Evolutionary conservation across 64 coral and sea anemone species (phyloP).

Genomic region (Porites lutea): DNA sequence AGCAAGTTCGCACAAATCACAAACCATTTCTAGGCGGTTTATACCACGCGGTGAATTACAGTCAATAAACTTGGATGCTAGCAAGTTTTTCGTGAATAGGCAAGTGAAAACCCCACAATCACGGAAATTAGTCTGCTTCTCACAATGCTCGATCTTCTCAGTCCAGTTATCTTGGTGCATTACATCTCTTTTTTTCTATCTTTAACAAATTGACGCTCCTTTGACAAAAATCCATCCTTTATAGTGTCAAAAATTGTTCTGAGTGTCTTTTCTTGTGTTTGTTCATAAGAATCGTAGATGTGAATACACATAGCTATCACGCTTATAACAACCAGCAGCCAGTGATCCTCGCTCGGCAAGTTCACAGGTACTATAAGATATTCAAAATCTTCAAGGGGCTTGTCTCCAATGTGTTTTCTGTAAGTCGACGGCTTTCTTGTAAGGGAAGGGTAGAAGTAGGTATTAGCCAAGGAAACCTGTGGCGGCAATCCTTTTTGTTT

Average conservation of each 20-base stretch:
- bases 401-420: conserved; percentile 21
- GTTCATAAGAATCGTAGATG: conserved; percentile 5
- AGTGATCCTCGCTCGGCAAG: conserved; percentile 21
- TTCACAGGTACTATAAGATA: conserved; percentile 17
- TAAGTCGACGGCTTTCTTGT: not conserved
- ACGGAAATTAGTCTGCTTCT: conserved; percentile 5
- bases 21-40: conserved; percentile 1
- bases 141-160: conserved; percentile 12
- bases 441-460: conserved; percentile 12
- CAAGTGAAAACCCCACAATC: conserved; percentile 5
- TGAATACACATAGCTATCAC: conserved; percentile 5
- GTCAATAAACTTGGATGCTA: conserved; percentile 9
- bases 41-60: conserved; percentile 3
- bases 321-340: conserved; percentile 32
- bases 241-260: conserved; percentile 1
- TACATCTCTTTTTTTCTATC: not conserved
- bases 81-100: not conserved
- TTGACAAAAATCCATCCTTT: conserved; percentile 9
- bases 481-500: conserved; percentile 4
- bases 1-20: conserved; percentile 12
- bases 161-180: not conserved
- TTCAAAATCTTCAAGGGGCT: conserved; percentile 9
- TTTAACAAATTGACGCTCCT: not conserved
- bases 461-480: not conserved
- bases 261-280: not conserved